These are phyloP conservation scores for Odontophorus gujanensis DNA, from an alignment of 2,113 vertebrate species.

Conservation along the genomic window DNA sequence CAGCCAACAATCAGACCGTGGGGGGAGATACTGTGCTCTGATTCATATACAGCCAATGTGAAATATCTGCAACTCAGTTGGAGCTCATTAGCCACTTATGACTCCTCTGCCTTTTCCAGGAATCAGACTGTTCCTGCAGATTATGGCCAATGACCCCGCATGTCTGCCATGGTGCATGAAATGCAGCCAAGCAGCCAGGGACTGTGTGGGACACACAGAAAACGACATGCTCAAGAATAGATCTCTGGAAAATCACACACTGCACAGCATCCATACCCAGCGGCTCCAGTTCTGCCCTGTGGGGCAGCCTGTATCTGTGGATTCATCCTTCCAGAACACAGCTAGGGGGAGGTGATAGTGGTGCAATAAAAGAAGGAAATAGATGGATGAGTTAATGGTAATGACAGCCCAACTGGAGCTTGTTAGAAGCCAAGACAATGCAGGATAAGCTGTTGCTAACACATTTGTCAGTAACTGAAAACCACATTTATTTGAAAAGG, in stretches of 20 bases:
- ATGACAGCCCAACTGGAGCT: not conserved
- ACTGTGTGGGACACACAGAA: not conserved
- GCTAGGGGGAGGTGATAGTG: not conserved
- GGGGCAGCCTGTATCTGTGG: not conserved
- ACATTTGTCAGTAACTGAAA: not conserved
- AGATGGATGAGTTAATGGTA: not conserved
- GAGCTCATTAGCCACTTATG: not conserved
- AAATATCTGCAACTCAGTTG: not conserved
- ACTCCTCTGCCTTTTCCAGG: not conserved
- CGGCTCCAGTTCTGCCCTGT: not conserved
- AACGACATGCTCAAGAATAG: not conserved
- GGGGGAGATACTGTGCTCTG: accelerated
- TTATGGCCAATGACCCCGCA: not conserved
- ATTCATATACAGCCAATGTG: not conserved
- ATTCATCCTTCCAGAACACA: not conserved
- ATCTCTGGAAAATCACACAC: not conserved
- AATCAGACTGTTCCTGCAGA: not conserved
- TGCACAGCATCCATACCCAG: not conserved
- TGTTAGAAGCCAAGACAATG: not conserved
- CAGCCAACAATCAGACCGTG: not conserved
- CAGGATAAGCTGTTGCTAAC: not conserved
- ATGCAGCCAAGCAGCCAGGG: not conserved
- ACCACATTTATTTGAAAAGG: not conserved
- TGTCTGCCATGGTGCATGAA: not conserved
- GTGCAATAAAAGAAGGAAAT: not conserved